Evolutionary conservation across 1,140 invertebrate genomes (phyloP).

Genomic region (Odontomachus brunneus): DNA sequence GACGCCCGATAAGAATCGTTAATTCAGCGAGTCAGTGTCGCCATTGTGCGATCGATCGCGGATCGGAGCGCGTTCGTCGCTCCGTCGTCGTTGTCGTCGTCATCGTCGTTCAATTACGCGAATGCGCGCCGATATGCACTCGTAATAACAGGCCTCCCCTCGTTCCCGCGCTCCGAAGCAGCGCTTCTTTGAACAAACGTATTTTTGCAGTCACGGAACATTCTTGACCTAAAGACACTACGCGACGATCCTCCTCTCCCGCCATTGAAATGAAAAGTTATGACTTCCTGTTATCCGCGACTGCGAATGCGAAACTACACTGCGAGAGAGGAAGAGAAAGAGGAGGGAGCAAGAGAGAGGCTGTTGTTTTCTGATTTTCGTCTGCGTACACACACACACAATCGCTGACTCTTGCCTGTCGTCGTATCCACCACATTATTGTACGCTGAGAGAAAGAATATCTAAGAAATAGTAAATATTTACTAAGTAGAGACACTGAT

Average conservation of each 20-base stretch:
- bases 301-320: background rate
- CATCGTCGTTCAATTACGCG: slow-evolving; percentile 51
- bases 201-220: slow-evolving; percentile 10
- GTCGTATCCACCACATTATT: too few species aligned
- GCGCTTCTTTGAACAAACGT: slow-evolving; percentile 35
- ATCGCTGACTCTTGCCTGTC: too few species aligned
- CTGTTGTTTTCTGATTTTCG: too few species aligned
- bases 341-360: too few species aligned
- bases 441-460: too few species aligned
- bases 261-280: slow-evolving; percentile 37
- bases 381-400: too few species aligned
- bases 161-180: background rate
- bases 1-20: slow-evolving; percentile 76
- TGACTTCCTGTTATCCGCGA: slow-evolving; percentile 17
- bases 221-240: slow-evolving; percentile 39
- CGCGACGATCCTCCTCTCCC: slow-evolving; percentile 35
- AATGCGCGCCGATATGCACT: slow-evolving; percentile 31
- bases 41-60: slow-evolving; percentile 32
- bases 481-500: too few species aligned
- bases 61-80: slow-evolving; percentile 13
- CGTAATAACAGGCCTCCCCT: slow-evolving; percentile 12
- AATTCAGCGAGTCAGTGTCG: slow-evolving; percentile 70
- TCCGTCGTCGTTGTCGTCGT: too few species aligned
- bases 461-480: too few species aligned
- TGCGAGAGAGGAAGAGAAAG: too few species aligned